Evolutionary conservation across 2,113 vertebrate species (phyloP).

Genomic region (Ornithorhynchus anatinus): DNA sequence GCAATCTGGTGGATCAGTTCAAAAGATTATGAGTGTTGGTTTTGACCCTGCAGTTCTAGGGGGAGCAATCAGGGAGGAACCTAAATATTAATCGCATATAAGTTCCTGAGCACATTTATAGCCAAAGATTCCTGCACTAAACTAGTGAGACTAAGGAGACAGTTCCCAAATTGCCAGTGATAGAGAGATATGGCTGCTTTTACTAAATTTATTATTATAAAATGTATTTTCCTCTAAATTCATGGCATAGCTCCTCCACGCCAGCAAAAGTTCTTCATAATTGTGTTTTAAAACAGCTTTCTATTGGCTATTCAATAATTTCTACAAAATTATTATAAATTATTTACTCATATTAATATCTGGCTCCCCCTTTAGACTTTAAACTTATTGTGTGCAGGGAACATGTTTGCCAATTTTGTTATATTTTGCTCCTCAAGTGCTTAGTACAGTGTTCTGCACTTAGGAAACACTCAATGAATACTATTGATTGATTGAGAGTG

Average conservation of each 20-base stretch:
- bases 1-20: constrained; percentile 42
- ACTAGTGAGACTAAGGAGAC: background rate
- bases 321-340: too few species aligned
- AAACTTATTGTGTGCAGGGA: too few species aligned
- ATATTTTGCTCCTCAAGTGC: too few species aligned
- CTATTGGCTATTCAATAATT: too few species aligned
- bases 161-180: background rate
- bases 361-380: too few species aligned
- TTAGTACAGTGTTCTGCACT: too few species aligned
- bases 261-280: constrained; percentile 7
- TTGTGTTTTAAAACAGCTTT: background rate
- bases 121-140: background rate
- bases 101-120: background rate
- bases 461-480: too few species aligned
- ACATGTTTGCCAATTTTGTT: too few species aligned
- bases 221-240: background rate
- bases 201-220: constrained; percentile 1
- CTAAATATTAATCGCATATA: too few species aligned
- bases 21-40: constrained; percentile 2
- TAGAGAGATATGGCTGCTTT: background rate
- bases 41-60: constrained; percentile 8
- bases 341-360: too few species aligned
- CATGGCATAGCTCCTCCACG: background rate
- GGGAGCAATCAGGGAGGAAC: background rate
- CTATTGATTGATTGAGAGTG: background rate